Percentiles rank a stretch among this genome's conserved stretches.
Conservation (phyloP, 2,888 invertebrate genomes). For the Drosophila algonquin region DNA sequence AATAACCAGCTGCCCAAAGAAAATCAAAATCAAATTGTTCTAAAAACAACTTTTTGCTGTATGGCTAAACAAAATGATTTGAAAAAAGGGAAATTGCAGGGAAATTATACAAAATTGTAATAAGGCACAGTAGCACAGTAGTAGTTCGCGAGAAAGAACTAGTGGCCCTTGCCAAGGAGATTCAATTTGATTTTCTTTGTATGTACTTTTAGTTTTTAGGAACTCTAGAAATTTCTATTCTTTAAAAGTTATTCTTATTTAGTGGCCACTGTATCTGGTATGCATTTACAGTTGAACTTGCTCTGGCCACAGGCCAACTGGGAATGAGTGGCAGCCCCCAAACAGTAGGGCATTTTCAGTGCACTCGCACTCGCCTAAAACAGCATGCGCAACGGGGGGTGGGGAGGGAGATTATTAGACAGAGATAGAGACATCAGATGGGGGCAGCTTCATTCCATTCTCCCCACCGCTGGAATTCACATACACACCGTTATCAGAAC, state of each 20-base stretch:
- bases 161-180: not conserved
- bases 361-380: constrained; percentile 1
- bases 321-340: not conserved
- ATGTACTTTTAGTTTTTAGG: too few species aligned
- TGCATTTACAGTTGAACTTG: not conserved
- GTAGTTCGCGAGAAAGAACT: not conserved
- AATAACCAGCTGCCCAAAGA: constrained; percentile 10
- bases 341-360: not conserved
- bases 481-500: constrained; percentile 58
- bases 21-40: not conserved
- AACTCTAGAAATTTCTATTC: not conserved
- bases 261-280: not conserved
- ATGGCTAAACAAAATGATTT: constrained; percentile 2
- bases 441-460: constrained; percentile 9
- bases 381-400: not conserved
- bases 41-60: not conserved
- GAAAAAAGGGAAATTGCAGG: not conserved
- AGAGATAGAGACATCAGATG: constrained; percentile 6
- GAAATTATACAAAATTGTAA: not conserved
- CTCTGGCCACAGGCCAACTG: constrained; percentile 3
- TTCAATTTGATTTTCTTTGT: not conserved
- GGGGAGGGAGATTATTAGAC: not conserved
- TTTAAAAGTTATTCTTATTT: not conserved
- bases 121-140: not conserved
- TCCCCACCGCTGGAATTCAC: constrained; percentile 9